phyloP scores from a whole-genome alignment of 2,888 invertebrate species.

The Noctua pronuba region DNA sequence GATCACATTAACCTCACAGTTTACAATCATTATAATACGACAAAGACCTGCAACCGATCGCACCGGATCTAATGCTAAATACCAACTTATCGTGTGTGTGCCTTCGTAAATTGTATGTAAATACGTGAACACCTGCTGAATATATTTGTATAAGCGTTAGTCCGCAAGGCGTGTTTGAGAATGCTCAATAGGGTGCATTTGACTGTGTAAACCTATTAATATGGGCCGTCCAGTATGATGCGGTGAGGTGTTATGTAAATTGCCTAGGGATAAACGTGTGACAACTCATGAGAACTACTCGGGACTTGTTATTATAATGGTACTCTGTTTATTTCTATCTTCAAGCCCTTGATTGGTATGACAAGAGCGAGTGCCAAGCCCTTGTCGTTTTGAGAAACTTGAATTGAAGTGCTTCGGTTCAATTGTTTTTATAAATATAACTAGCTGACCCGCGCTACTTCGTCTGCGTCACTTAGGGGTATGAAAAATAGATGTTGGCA shows the following conservation, averaged over 20 bases:
- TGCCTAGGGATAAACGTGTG: conserved; percentile 73
- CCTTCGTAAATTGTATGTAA: conserved; percentile 89
- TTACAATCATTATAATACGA: conserved; percentile 47
- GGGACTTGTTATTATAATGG: conserved; percentile 60
- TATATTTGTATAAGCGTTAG: conserved; percentile 85
- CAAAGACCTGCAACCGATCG: conserved; percentile 75
- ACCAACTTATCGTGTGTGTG: conserved; percentile 81
- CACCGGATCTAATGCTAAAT: conserved; percentile 81
- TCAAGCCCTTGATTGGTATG: conserved; percentile 31
- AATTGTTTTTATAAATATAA: conserved; percentile 6
- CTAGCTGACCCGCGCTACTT: too few relatives aligned
- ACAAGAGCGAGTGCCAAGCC: background rate
- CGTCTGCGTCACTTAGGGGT: too few relatives aligned
- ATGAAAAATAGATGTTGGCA: too few relatives aligned
- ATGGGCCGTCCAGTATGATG: conserved; percentile 79
- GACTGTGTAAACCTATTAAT: conserved; percentile 88
- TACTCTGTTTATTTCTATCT: conserved; percentile 47
- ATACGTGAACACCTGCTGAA: conserved; percentile 89
- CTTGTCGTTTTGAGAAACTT: conserved; percentile 23
- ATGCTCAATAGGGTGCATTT: conserved; percentile 85
- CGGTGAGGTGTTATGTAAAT: conserved; percentile 83
- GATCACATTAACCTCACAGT: conserved; percentile 19
- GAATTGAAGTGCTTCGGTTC: background rate
- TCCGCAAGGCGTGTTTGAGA: conserved; percentile 82
- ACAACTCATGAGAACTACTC: conserved; percentile 70